phyloP scores from a whole-genome alignment of 2,113 vertebrate genomes.

The Accipiter virgatus region DNA sequence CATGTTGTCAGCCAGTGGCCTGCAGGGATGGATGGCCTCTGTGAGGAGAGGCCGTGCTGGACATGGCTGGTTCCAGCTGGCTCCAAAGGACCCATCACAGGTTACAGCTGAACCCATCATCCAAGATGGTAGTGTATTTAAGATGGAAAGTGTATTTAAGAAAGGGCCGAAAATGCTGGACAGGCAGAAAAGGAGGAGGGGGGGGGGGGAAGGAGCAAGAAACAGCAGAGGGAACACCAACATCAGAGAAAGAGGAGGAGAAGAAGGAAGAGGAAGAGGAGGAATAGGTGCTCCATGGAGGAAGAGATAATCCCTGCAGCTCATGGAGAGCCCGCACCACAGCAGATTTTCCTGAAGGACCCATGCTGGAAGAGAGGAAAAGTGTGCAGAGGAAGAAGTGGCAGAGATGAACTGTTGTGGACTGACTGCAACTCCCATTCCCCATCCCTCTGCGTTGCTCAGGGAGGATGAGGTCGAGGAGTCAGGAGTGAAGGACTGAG shows the following conservation, averaged over 20 bases:
- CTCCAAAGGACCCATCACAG: neutral
- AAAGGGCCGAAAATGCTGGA: neutral
- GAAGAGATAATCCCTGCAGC: neutral
- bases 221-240: neutral
- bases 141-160: neutral
- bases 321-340: neutral
- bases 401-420: fast-evolving
- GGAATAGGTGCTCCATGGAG: neutral
- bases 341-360: neutral
- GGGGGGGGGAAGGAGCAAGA: fast-evolving
- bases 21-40: neutral
- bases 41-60: neutral
- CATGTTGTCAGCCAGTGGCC: fast-evolving
- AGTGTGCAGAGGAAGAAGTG: neutral
- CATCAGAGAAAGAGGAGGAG: neutral
- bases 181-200: neutral
- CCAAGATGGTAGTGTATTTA: neutral
- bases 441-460: fast-evolving
- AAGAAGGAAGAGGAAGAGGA: neutral
- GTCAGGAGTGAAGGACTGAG: neutral
- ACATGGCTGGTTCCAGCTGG: fast-evolving
- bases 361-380: neutral
- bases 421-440: neutral
- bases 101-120: neutral
- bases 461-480: neutral